Base-by-base conservation (phyloP, 2,797 vertebrate species). In the Diplodus puntazzo region DNA sequence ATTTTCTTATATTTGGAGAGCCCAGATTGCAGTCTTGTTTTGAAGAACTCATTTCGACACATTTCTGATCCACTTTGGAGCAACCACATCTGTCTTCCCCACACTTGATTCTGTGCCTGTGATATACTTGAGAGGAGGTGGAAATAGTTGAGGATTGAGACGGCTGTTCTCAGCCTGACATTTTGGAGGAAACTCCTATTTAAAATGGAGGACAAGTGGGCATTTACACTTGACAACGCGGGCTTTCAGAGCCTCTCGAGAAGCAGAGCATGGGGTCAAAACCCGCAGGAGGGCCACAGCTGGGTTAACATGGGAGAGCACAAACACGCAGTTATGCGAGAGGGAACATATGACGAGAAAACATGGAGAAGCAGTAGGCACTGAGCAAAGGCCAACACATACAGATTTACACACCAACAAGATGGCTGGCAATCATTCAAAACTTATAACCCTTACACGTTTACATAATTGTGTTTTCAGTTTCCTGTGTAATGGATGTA, bases 171-270 rank as follows among this genome's bases (percentile, higher is more conserved):
- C 63, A 60, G 61, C 4, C 42, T 50, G 73, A 75, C 57, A 72
- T 81, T 84, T 84, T 72, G 18, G 27, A 54, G 68, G 69, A 82
- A 74, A 65, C 23, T 25, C 30, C 2, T 16, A 5, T 53, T 70
- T 61, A 18, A 81, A 69, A 64, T 16, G 11, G 39, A 59, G 20
- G 18, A 79, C 71, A 81, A 77, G 78, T 0, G 50, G 34, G n/a
- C 79, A 77, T 83, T 88, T 53, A 75, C 13, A 62, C 21, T 50
- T 2, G 20, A 89, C 75, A 87, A 78, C 45, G 14, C 45, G 14
- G 45, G 30, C 71, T 83, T 89, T 84, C 77, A 87, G 48, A 62
- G 62, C 63, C 77, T 45, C 62, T 68, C 27, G 14, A 82, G 72
- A 61, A 58, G 57, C 50, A 65, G 65, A 43, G 39, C 63, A 57